Evolutionary conservation across 2,113 vertebrate genomes (phyloP).

Genomic region (Myotis lucifugus): DNA sequence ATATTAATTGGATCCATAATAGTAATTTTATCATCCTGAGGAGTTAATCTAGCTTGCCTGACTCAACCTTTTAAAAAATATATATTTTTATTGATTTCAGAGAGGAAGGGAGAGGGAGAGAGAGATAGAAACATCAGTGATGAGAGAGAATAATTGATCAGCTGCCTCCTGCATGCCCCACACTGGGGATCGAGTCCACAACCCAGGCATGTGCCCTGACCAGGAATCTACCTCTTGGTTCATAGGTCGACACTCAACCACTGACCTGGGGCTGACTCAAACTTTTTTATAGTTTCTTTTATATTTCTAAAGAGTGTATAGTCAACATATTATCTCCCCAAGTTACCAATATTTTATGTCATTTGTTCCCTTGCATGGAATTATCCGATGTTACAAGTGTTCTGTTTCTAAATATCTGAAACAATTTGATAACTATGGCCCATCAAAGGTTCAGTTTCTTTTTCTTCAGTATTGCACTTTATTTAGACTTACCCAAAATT

Average conservation of each 20-base stretch:
- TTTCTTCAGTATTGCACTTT: conserved; percentile 67
- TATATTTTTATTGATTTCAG: too few species aligned
- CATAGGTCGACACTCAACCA: too few species aligned
- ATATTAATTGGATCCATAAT: not conserved
- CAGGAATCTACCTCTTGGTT: too few species aligned
- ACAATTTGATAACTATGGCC: not conserved
- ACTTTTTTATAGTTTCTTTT: not conserved
- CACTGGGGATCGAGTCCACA: too few species aligned
- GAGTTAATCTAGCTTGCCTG: not conserved
- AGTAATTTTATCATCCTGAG: not conserved
- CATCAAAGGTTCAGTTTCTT: conserved; percentile 58
- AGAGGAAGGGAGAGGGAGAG: too few species aligned
- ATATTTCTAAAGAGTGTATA: not conserved
- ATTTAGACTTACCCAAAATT: conserved; percentile 47
- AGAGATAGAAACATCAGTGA: too few species aligned
- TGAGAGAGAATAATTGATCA: too few species aligned
- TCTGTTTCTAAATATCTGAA: not conserved
- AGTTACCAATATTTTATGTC: not conserved
- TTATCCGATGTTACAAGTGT: not conserved
- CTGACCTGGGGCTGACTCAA: not conserved
- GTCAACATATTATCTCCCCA: not conserved
- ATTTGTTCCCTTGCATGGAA: not conserved
- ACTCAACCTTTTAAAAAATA: not conserved
- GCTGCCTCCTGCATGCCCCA: too few species aligned
- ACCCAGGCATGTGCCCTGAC: too few species aligned